Evolutionary conservation across 1,140 invertebrate genomes (phyloP), one percentile per base, ranked within the genome.

Genomic region (Lordiphosa stackelbergi): DNA sequence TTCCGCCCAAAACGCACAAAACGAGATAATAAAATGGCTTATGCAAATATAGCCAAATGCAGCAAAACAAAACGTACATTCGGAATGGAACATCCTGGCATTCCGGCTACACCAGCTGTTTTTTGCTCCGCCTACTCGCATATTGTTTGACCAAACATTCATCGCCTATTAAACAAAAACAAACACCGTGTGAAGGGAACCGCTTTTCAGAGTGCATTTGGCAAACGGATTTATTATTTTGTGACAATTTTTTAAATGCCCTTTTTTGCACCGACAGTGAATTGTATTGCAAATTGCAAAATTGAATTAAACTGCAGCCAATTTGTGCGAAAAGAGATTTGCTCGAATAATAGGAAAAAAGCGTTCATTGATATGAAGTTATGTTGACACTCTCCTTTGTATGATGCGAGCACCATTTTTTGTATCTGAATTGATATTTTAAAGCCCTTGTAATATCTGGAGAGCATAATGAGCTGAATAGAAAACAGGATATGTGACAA

Each of bases 21-120:
- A 72, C 55, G 72, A 77, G 69, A 81, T 81, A 83, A 77, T 83
- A 75, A 83, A 81, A 81, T 62, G 57, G 77, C 77, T 81, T 81
- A 77, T 73, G 77, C 68, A 77, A 83, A 81, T 81, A 75, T 62
- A 42, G 52, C 59, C 51, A 71, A 75, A 77, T 58, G 52, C 45
- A 66, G 35, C 61, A 66, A 56, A 52, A 49, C 12, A 47, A 16
- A 16, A 16, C 16, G 16, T 16, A 16, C 16, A 16, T 16, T 16
- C 2, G 16, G 16, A 16, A 16, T 16, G 16, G 34, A 38, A 38
- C 53, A 43, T 22, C 22, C 22, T 4, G 22, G 22, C 4, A 4
- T 22, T 5, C 22, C 5, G 22, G 22, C 22, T 28, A 28, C 24
- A 28, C 24, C 5, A 28, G 24, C 24, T 28, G 24, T 6, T 28